A percentile compares a stretch with the other conserved stretches of the same genome.
Conservation (phyloP, 2,797 vertebrate genomes). For the Trichosurus vulpecula region DNA sequence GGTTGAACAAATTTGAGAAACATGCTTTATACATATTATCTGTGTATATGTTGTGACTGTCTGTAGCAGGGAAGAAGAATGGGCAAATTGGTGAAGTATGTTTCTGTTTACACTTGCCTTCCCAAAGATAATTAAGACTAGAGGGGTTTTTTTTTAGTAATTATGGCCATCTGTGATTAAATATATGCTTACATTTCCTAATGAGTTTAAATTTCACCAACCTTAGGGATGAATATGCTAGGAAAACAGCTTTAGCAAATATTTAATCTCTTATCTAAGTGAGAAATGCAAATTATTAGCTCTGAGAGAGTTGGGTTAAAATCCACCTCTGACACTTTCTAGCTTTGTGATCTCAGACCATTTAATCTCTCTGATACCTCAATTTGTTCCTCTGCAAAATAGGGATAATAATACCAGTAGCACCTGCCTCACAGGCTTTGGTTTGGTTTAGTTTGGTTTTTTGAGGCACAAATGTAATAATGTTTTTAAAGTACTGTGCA, state of each 20-base stretch:
- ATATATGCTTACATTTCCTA: background rate
- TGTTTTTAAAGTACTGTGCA: background rate
- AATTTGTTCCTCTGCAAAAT: background rate
- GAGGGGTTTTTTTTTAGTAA: background rate
- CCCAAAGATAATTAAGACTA: background rate
- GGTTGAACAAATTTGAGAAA: background rate
- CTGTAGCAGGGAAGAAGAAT: background rate
- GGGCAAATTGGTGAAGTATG: background rate
- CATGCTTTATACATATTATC: background rate
- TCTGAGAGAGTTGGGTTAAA: background rate
- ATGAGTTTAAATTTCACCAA: slow-evolving; percentile 2
- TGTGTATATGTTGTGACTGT: background rate
- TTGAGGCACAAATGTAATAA: background rate
- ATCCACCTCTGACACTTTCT: background rate
- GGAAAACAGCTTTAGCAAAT: background rate
- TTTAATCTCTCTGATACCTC: background rate
- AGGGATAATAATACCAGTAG: background rate
- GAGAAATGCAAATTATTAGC: background rate
- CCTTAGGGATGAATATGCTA: background rate
- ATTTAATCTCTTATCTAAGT: background rate
- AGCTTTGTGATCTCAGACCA: background rate
- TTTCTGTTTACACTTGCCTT: background rate
- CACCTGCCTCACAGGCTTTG: background rate
- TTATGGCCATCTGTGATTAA: background rate
- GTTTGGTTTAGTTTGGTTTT: background rate